Percentiles rank a stretch among this genome's conserved stretches.
phyloP scores from a whole-genome alignment of 2,113 vertebrate genomes.

The Bothrops jararaca region DNA sequence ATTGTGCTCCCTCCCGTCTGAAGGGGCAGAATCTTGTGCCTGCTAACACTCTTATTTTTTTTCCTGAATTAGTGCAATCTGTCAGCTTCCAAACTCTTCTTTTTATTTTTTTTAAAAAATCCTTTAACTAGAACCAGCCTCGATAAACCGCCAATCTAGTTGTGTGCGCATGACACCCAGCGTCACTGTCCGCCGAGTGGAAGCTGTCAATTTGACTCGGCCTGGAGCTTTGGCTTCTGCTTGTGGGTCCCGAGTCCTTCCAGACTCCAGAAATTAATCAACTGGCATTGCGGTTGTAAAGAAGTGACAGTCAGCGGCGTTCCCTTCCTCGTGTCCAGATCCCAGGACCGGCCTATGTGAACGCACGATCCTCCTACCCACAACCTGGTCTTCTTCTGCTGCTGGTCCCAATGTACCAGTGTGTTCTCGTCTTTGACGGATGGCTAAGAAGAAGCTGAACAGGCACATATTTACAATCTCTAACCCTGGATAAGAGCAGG shows the following conservation, averaged over 20 bases:
- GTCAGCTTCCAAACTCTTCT: constrained; percentile 36
- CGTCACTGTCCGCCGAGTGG: background rate
- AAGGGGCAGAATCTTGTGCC: constrained; percentile 50
- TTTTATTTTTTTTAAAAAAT: background rate
- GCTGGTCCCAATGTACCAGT: background rate
- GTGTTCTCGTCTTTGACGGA: constrained; percentile 20
- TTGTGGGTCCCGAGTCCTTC: background rate
- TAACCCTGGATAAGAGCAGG: constrained; percentile 64
- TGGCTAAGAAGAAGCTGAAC: constrained; percentile 66
- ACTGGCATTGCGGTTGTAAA: rapidly evolving
- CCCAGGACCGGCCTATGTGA: background rate
- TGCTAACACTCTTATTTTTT: constrained; percentile 31
- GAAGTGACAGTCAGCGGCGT: rapidly evolving
- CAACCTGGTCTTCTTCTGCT: background rate
- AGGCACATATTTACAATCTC: constrained; percentile 74
- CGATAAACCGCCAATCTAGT: constrained; percentile 2
- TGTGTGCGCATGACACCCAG: background rate
- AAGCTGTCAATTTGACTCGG: background rate
- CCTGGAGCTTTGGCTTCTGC: background rate
- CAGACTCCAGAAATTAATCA: rapidly evolving
- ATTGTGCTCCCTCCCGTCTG: background rate
- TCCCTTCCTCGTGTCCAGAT: background rate
- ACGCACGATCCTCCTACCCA: background rate
- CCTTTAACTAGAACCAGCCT: background rate
- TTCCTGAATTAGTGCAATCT: constrained; percentile 49